phyloP scores from a whole-genome alignment of 1,140 invertebrate species.

The Pachypeltis micranthus region DNA sequence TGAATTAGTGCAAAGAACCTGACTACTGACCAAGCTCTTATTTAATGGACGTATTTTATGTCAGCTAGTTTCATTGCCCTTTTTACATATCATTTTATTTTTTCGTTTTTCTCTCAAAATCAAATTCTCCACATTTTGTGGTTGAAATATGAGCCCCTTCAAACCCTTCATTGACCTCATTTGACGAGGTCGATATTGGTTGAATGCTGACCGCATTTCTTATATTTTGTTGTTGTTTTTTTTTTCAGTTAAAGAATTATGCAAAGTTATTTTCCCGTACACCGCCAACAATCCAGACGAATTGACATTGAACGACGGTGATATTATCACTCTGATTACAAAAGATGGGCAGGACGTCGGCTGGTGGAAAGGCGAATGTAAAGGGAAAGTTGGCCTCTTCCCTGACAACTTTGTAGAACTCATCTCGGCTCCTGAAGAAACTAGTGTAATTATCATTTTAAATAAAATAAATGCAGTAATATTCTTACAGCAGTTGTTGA shows the following conservation, averaged over 20 bases:
- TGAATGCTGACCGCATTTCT: background rate
- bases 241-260: constrained; percentile 51
- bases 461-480: background rate
- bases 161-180: background rate
- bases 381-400: constrained; percentile 81
- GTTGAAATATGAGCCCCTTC: background rate
- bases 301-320: constrained; percentile 74
- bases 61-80: too few relatives aligned
- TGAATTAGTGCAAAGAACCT: too few relatives aligned
- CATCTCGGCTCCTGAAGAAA: constrained; percentile 32
- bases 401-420: constrained; percentile 92
- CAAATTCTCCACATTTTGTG: too few relatives aligned
- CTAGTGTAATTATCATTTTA: background rate
- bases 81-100: too few relatives aligned
- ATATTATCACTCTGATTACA: constrained; percentile 74
- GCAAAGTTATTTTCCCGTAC: constrained; percentile 81
- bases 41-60: too few relatives aligned
- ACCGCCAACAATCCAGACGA: constrained; percentile 88
- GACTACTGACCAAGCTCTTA: too few relatives aligned
- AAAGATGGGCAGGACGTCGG: constrained; percentile 85
- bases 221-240: constrained; percentile 9
- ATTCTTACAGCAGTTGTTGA: background rate
- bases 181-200: background rate
- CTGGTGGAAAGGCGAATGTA: constrained; percentile 93
- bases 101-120: too few relatives aligned